These are phyloP conservation scores for Thera obeliscata DNA, from an alignment of 2,888 invertebrate species.

Conservation along the genomic window DNA sequence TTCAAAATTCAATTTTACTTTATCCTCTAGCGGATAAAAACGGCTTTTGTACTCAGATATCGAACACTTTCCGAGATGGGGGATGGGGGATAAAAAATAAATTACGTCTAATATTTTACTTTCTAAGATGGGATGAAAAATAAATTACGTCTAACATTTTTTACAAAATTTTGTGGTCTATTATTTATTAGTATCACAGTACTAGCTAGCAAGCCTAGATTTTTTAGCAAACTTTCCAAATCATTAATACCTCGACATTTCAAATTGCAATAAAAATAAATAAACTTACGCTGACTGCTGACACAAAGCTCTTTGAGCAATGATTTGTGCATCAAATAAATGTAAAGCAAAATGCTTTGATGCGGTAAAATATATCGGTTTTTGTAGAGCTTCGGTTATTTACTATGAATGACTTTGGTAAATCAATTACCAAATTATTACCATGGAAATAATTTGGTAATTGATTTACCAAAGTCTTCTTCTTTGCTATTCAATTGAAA, in stretches of 20 bases:
- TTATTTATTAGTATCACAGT: too few relatives aligned
- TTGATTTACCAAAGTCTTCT: neutral
- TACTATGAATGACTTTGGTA: slow-evolving; percentile 9
- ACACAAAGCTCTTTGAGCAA: slow-evolving; percentile 14
- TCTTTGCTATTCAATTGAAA: too few relatives aligned
- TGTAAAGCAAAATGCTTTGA: slow-evolving; percentile 20
- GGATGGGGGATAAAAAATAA: too few relatives aligned
- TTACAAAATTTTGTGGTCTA: too few relatives aligned
- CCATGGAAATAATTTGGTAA: slow-evolving; percentile 1
- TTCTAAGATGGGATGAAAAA: too few relatives aligned
- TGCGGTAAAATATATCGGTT: slow-evolving; percentile 19
- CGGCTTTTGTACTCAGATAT: too few relatives aligned
- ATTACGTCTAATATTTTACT: too few relatives aligned
- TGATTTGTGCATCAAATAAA: slow-evolving; percentile 31
- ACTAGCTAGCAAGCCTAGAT: too few relatives aligned
- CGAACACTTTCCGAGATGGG: too few relatives aligned
- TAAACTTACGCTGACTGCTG: slow-evolving; percentile 4
- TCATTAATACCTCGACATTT: neutral
- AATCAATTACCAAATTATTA: slow-evolving; percentile 2
- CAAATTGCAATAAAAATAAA: slow-evolving; percentile 14
- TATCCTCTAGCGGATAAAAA: too few relatives aligned
- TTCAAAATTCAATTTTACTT: too few relatives aligned
- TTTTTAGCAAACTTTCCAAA: neutral
- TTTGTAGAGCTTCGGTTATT: slow-evolving; percentile 17
- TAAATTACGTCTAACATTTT: too few relatives aligned